These are phyloP conservation scores for Palaemon carinicauda DNA, from an alignment of 1,140 invertebrate genomes.

Conservation along the genomic window DNA sequence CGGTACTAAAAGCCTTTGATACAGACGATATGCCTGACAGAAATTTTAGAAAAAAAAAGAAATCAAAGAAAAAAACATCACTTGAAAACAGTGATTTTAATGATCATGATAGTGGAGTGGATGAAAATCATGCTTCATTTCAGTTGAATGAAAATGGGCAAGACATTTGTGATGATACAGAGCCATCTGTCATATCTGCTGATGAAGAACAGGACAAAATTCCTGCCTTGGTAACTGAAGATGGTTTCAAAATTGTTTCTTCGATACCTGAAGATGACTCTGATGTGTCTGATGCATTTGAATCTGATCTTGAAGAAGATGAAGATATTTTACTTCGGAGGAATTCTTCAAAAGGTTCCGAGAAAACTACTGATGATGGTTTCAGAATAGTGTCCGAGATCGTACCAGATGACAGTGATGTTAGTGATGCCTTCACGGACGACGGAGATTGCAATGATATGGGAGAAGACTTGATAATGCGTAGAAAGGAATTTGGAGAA, in stretches of 20 bases:
- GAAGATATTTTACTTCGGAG: not conserved
- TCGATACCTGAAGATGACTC: constrained; percentile 36
- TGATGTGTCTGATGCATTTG: constrained; percentile 51
- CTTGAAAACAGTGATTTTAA: no score
- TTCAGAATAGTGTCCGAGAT: constrained; percentile 40
- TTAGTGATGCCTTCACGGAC: constrained; percentile 34
- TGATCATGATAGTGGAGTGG: no score
- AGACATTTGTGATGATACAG: no score
- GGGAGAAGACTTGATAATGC: not conserved
- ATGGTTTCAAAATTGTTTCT: constrained; percentile 43
- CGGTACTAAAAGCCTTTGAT: no score
- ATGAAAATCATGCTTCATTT: no score
- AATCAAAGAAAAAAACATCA: no score
- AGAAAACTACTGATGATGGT: constrained; percentile 29
- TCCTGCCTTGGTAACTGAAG: not conserved
- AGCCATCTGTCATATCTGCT: no score
- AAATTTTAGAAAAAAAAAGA: no score
- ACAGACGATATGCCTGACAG: no score
- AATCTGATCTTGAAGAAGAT: constrained; percentile 4
- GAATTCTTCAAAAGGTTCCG: not conserved
- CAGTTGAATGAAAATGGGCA: no score
- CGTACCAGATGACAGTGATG: constrained; percentile 30
- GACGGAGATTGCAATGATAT: constrained; percentile 9
- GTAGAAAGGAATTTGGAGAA: not conserved
- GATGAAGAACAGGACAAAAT: no score